Evolutionary conservation across 2,797 vertebrate genomes (phyloP).

Genomic region (Nannoperca australis): DNA sequence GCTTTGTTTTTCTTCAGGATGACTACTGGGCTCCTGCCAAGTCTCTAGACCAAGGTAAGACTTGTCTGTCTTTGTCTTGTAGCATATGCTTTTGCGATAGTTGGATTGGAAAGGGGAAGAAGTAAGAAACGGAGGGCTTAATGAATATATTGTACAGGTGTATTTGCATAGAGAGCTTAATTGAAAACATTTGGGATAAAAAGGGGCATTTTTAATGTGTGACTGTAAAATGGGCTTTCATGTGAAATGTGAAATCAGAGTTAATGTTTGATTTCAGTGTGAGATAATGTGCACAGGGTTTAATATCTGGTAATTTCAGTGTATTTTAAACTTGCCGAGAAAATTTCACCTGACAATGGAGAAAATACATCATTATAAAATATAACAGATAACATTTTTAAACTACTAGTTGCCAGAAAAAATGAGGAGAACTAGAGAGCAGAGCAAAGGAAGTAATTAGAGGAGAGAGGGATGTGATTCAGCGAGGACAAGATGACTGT

Average conservation of each 20-base stretch:
- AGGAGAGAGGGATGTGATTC: conserved; percentile 4
- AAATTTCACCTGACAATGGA: not conserved
- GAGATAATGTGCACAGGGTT: not conserved
- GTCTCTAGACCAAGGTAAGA: conserved; percentile 87
- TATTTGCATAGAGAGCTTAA: too few species aligned
- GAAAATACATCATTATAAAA: not conserved
- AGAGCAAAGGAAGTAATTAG: not conserved
- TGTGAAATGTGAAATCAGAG: not conserved
- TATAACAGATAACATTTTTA: not conserved
- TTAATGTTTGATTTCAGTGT: not conserved
- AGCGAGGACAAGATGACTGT: conserved; percentile 5
- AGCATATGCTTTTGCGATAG: too few species aligned
- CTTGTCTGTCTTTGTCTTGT: not conserved
- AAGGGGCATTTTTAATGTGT: too few species aligned
- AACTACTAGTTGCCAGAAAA: not conserved
- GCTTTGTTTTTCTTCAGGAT: conserved; percentile 74
- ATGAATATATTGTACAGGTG: too few species aligned
- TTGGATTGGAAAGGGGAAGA: too few species aligned
- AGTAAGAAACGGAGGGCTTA: too few species aligned
- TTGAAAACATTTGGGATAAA: too few species aligned
- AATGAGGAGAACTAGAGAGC: not conserved
- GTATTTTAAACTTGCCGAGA: not conserved
- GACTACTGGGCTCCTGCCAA: conserved; percentile 89
- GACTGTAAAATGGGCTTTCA: not conserved
- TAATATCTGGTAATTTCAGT: not conserved